Evolutionary conservation across 2,797 vertebrate genomes (phyloP).

Genomic region (Hapalemur alaotrensis): DNA sequence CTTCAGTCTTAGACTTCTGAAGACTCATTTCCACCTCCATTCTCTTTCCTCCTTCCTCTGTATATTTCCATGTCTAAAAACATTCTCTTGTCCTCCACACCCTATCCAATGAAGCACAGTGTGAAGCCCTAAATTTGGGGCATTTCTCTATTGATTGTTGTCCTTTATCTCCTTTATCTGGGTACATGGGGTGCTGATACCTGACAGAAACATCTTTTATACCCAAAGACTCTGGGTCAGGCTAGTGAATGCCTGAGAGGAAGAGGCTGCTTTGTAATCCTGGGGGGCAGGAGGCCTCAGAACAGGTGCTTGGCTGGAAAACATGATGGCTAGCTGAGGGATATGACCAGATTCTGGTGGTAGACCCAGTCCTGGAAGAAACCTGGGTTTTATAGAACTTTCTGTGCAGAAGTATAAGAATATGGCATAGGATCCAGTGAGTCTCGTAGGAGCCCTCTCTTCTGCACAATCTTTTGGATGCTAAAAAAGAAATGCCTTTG

Average conservation of each 20-base stretch:
- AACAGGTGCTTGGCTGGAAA: neutral
- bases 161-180: conserved; percentile 5
- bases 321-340: neutral
- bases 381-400: neutral
- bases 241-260: neutral
- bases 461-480: neutral
- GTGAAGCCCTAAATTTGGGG: neutral
- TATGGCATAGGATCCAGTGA: neutral
- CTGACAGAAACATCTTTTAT: neutral
- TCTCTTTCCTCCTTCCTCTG: neutral
- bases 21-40: neutral
- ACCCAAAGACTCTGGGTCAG: neutral
- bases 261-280: neutral
- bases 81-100: neutral
- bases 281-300: neutral
- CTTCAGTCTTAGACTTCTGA: conserved; percentile 12
- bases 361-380: neutral
- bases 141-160: neutral
- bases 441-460: neutral
- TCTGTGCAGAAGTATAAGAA: neutral
- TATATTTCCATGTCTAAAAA: neutral
- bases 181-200: neutral
- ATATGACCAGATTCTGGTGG: neutral
- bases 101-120: neutral
- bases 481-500: neutral